Conservation (phyloP, 2,888 invertebrate genomes). For the Mactromeris polynyma region DNA sequence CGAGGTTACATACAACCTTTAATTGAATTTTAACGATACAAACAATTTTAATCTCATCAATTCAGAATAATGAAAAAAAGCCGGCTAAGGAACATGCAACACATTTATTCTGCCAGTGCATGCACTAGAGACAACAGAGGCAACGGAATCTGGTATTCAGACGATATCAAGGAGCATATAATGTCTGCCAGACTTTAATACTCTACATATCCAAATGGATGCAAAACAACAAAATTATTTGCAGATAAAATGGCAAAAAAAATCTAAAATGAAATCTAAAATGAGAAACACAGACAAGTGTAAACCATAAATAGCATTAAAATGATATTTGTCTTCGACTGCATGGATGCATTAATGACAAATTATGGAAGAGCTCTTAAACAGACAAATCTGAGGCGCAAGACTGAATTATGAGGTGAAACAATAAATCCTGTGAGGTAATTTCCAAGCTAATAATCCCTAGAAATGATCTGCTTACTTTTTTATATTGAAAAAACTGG, state of each 20-base stretch:
- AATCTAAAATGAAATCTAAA: neutral
- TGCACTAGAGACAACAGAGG: no score
- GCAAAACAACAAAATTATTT: neutral
- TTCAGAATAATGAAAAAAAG: neutral
- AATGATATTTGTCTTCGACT: neutral
- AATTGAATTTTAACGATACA: neutral
- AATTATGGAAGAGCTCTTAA: neutral
- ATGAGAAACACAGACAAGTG: neutral
- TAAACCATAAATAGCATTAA: slow-evolving; percentile 12
- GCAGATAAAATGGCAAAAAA: neutral
- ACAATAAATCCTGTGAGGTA: neutral
- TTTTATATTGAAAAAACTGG: neutral
- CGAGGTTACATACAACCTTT: neutral
- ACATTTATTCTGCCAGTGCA: no score
- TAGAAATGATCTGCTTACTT: neutral
- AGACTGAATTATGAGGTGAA: slow-evolving; percentile 13
- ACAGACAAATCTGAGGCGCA: neutral
- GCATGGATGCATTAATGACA: neutral
- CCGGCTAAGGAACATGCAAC: no score
- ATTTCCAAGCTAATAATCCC: neutral
- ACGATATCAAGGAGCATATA: no score
- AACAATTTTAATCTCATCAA: neutral
- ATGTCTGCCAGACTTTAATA: no score
- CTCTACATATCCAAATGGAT: neutral
- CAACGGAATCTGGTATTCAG: no score